phyloP scores from a whole-genome alignment of 2,888 invertebrate genomes.

The Thymelicus lineola region DNA sequence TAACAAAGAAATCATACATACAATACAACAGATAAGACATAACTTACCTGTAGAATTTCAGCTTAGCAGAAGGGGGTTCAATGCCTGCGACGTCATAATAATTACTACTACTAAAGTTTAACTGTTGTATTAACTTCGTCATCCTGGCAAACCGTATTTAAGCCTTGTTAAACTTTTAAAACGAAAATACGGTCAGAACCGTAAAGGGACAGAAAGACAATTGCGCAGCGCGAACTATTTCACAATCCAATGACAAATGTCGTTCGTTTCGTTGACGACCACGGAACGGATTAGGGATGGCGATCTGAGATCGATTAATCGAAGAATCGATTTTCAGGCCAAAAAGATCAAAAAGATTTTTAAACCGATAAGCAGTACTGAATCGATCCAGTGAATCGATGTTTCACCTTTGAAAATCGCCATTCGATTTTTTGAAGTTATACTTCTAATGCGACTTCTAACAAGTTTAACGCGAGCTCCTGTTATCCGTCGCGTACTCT shows the following conservation, averaged over 20 bases:
- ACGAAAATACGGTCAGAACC: constrained; percentile 73
- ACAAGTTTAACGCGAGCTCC: too few relatives aligned
- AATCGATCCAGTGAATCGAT: too few relatives aligned
- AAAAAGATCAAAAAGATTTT: too few relatives aligned
- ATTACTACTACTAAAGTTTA: constrained; percentile 84
- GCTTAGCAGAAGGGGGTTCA: constrained; percentile 64
- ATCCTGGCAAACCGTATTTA: constrained; percentile 80
- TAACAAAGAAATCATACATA: constrained; percentile 27
- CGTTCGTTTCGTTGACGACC: constrained; percentile 12
- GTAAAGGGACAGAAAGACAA: constrained; percentile 56
- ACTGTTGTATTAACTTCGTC: constrained; percentile 83
- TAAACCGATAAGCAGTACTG: too few relatives aligned
- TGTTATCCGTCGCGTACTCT: too few relatives aligned
- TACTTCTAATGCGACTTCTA: too few relatives aligned
- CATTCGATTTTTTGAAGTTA: too few relatives aligned
- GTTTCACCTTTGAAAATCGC: too few relatives aligned
- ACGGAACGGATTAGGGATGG: too few relatives aligned
- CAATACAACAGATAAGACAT: constrained; percentile 34
- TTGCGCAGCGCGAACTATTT: constrained; percentile 64
- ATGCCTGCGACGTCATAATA: constrained; percentile 69
- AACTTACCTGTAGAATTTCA: constrained; percentile 61
- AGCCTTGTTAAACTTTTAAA: constrained; percentile 72
- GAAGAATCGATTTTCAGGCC: too few relatives aligned
- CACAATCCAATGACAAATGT: constrained; percentile 52
- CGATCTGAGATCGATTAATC: too few relatives aligned